Evolutionary conservation across 1,140 invertebrate genomes (phyloP), one percentile per base, ranked within the genome.

Genomic region (Amphibalanus amphitrite): DNA sequence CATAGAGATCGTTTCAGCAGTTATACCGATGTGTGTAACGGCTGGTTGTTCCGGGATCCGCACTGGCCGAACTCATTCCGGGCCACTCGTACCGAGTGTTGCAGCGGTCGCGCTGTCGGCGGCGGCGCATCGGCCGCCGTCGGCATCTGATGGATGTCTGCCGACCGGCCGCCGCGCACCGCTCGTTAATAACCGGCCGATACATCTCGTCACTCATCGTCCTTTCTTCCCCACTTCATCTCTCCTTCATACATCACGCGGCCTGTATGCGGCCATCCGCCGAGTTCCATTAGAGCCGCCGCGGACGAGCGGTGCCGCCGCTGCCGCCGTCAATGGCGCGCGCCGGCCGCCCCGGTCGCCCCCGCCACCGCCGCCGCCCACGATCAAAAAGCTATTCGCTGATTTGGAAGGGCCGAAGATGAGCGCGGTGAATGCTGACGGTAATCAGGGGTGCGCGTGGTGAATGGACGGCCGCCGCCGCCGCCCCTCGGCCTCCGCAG

Each of bases 361-460:
- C 33, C 15, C 33, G 47, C 47, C 17, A 59, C 47, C 47, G 47
- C 47, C 6, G 47, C 47, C 47, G 47, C 1, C 47, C 47, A 13
- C 1, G 47, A 59, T 59, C 47, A 59, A 59, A 59, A 59, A 59
- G 47, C 47, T 59, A 59, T 59, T 20, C 20, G 47, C 47, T 59
- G 47, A 59, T 59, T 59, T 59, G 47, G 47, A 59, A 59, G 47
- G 47, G 47, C 47, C 47, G 47, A 59, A 59, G 47, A 59, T 59
- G 47, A 59, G 47, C 17, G 47, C 17, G 17, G 47, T 13, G 17
- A 59, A 13, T 59, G 47, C 10, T 20, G 6, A 20, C 47, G 47
- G 17, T 59, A 59, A 59, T 13, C 6, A 6, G 17, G 47, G 47
- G 17, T 59, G 47, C 47, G 1, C 20, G 10, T 8, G 17, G 10